Evolutionary conservation across 1,140 invertebrate genomes (phyloP).

Genomic region (Ruditapes philippinarum): DNA sequence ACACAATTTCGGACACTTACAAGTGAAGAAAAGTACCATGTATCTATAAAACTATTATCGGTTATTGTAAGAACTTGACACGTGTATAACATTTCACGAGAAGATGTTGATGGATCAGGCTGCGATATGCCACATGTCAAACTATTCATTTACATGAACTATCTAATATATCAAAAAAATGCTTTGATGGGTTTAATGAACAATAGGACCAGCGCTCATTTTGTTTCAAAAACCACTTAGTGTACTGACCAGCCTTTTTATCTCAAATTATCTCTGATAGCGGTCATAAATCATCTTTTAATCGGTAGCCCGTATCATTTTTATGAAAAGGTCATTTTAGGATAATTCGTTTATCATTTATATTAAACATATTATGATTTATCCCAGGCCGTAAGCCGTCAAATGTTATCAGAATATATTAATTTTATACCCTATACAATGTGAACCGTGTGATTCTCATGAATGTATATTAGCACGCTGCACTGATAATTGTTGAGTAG

Average conservation of each 20-base stretch:
- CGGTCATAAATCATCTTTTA: constrained; percentile 51
- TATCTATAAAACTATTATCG: no score
- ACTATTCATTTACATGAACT: neutral
- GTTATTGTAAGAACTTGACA: no score
- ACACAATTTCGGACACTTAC: no score
- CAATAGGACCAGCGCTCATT: neutral
- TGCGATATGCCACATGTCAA: neutral
- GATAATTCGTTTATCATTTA: constrained; percentile 66
- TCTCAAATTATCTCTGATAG: constrained; percentile 54
- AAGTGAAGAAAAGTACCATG: no score
- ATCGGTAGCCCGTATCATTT: constrained; percentile 44
- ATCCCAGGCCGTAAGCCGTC: neutral
- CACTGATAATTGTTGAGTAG: neutral
- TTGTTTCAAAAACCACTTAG: neutral
- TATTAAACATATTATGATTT: constrained; percentile 54
- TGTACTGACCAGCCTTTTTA: constrained; percentile 32
- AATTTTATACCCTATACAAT: constrained; percentile 1
- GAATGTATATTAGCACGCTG: neutral
- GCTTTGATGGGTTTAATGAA: neutral
- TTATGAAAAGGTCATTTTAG: constrained; percentile 67
- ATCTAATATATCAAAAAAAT: constrained; percentile 1
- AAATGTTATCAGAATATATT: constrained; percentile 53
- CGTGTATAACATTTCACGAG: no score
- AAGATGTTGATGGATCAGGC: neutral
- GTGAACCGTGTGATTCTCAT: neutral